A percentile compares a stretch with the other conserved stretches of the same genome.
These are phyloP conservation scores for Isaurus tuberculatus DNA, from an alignment of 92 coral and sea anemone genomes.

Conservation along the genomic window DNA sequence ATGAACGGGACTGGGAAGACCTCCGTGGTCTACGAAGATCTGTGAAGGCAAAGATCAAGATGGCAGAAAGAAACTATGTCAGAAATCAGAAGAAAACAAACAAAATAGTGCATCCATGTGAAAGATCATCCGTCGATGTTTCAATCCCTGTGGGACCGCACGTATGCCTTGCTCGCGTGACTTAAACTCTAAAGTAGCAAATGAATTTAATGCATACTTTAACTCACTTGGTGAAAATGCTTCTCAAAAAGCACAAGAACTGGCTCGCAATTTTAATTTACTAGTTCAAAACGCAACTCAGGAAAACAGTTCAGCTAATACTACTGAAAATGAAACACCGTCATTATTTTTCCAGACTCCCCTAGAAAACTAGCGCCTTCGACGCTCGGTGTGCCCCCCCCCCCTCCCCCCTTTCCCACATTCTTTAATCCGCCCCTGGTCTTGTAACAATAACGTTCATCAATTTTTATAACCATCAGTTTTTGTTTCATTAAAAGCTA, in stretches of 20 bases:
- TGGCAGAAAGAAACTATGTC: conserved; percentile 9
- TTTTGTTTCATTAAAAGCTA: no score
- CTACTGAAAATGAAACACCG: background rate
- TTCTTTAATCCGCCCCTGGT: no score
- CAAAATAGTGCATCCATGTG: conserved; percentile 60
- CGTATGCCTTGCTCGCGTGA: conserved; percentile 39
- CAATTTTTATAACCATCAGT: no score
- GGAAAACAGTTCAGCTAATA: background rate
- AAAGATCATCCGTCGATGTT: conserved; percentile 64
- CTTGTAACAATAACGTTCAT: no score
- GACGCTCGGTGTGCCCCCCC: no score
- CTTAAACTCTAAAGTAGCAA: conserved; percentile 45
- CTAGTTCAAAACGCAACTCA: conserved; percentile 5
- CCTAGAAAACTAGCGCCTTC: no score
- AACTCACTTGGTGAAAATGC: conserved; percentile 1
- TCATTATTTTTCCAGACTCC: background rate
- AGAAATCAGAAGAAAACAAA: conserved; percentile 35
- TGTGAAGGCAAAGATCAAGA: conserved; percentile 15
- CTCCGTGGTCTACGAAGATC: background rate
- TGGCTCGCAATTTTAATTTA: background rate
- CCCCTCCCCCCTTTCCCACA: no score
- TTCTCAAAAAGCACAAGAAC: background rate
- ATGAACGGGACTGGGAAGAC: conserved; percentile 7
- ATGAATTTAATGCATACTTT: conserved; percentile 55
- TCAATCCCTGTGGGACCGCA: conserved; percentile 32